Conservation (phyloP, 2,113 vertebrate species). For the Amblyornis subalaris region DNA sequence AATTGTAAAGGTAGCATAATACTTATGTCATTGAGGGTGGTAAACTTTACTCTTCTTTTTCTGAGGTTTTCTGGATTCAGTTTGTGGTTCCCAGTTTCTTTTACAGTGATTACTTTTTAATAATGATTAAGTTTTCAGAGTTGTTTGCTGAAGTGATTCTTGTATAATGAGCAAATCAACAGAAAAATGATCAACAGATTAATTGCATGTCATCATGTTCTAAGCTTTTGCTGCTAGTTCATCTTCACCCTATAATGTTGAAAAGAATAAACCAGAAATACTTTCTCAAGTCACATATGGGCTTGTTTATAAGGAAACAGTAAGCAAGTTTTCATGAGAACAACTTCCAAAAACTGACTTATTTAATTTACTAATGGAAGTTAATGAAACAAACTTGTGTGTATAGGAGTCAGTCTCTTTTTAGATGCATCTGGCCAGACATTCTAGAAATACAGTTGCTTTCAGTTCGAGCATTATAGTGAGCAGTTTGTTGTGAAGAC, state of each 20-base stretch:
- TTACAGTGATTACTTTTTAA: background rate
- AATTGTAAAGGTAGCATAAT: background rate
- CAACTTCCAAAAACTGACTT: background rate
- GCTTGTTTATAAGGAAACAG: background rate
- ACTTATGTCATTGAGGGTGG: background rate
- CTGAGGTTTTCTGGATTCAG: background rate
- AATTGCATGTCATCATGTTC: background rate
- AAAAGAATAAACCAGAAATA: background rate
- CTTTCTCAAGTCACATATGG: background rate
- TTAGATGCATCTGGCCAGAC: constrained; percentile 13
- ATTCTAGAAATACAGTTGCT: background rate
- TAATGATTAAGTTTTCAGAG: background rate
- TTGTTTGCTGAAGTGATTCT: background rate
- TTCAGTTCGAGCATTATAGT: background rate
- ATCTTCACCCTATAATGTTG: background rate
- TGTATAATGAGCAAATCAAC: background rate
- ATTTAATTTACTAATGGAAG: constrained; percentile 39
- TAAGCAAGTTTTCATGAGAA: constrained; percentile 1
- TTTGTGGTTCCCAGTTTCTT: background rate
- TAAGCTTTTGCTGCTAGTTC: background rate
- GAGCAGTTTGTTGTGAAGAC: background rate
- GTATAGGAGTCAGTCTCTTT: constrained; percentile 26
- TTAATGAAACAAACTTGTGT: constrained; percentile 45
- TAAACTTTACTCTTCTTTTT: background rate
- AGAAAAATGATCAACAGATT: background rate